Base-by-base conservation (phyloP, 2,888 invertebrate genomes). In the Globia sparganii region DNA sequence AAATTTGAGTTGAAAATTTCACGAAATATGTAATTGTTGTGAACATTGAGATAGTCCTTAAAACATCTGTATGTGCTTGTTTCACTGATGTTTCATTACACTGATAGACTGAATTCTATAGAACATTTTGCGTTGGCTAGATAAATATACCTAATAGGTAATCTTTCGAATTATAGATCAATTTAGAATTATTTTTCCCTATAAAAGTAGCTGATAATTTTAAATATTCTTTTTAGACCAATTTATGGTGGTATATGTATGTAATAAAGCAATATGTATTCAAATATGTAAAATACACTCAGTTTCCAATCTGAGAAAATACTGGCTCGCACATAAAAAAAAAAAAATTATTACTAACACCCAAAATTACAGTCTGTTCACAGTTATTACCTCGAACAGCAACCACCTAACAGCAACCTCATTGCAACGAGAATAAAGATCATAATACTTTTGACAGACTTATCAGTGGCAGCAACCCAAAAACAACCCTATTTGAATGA, bases 31-130 rank as follows among this genome's bases (percentile, higher is more conserved):
- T 74, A 34, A 40, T 64, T 58, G 28, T 58, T 56, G 25, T 28
- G 31, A 69, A 73, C 34, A 28, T 69, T 56, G 6, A 34, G 28
- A 68, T 72, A 25, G 34, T 69, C 53, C 34, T 62, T n/a, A 28
- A 61, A 34, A 67, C n/a, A 66, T 6, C 25, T 37, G 11, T 61
- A 37, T 9, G 49, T 59, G 40, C 49, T 61, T 64, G 37, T 64
- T 34, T 34, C 34, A 34, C 4, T 5, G 21, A 21, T 61, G 59
- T 61, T 62, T 53, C 21, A n/a, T 34, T 66, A 61, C 53, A 59
- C 70, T 71, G 58, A 66, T 65, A 58, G 62, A 67, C 62, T 73
- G 79, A 81, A 84, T 61, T 68, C 70, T 73, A 34, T 53, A 62
- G 5, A 73, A 59, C 9, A 78, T 34, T 34, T 53, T 69, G 28